phyloP scores from a whole-genome alignment of 2,113 vertebrate genomes.

The Herpetotheres cachinnans region DNA sequence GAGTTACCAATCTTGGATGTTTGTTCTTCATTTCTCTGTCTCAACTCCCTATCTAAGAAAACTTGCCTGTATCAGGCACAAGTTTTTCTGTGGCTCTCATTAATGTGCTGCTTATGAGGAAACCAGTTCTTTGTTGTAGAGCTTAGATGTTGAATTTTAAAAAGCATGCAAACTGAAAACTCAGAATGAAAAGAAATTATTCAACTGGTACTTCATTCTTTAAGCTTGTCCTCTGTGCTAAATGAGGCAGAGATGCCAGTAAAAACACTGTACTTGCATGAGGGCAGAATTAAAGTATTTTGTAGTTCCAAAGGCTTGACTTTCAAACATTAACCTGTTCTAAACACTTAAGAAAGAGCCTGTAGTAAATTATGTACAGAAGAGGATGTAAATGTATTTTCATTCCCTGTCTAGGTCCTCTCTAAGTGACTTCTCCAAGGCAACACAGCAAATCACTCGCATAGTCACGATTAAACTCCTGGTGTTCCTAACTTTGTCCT shows the following conservation, averaged over 20 bases:
- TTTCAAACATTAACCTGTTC: not conserved
- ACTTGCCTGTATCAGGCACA: not conserved
- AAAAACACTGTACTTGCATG: not conserved
- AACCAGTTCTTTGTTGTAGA: not conserved
- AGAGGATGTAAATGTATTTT: slow-evolving; percentile 17
- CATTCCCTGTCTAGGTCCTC: not conserved
- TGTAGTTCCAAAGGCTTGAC: not conserved
- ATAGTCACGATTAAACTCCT: not conserved
- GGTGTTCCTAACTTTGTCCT: not conserved
- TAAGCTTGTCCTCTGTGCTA: not conserved
- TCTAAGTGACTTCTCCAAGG: slow-evolving; percentile 37
- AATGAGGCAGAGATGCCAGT: not conserved
- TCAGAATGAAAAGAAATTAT: not conserved
- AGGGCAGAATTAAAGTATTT: not conserved
- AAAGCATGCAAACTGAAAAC: not conserved
- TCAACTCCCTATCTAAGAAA: not conserved
- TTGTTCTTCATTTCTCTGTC: not conserved
- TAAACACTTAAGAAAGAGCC: not conserved
- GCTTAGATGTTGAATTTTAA: not conserved
- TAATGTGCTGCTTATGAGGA: not conserved
- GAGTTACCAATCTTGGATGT: not conserved
- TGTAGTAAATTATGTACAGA: not conserved
- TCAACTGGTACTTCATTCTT: not conserved
- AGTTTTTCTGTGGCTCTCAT: not conserved
- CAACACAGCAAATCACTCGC: not conserved